Conservation (phyloP, 2,113 vertebrate species). For the Taxidea taxus region DNA sequence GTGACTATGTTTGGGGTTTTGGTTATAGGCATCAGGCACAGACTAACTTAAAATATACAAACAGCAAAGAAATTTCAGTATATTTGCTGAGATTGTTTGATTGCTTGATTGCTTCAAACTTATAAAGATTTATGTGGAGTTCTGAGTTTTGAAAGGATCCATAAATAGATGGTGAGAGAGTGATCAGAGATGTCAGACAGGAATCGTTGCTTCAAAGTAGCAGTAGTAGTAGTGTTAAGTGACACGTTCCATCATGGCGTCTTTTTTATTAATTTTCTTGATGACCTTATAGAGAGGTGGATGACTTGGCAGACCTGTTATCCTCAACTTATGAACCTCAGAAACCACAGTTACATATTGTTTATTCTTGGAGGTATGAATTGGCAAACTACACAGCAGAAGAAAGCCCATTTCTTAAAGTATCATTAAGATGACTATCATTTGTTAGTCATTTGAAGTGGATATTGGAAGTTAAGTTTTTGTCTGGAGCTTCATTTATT, state of each 20-base stretch:
- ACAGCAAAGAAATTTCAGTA: background rate
- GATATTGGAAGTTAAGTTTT: background rate
- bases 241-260: background rate
- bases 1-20: background rate
- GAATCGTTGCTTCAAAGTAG: background rate
- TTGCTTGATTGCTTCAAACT: background rate
- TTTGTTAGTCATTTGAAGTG: background rate
- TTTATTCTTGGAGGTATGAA: background rate
- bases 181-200: background rate
- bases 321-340: background rate
- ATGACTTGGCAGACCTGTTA: background rate
- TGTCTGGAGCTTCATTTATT: background rate
- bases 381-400: background rate
- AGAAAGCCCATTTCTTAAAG: background rate
- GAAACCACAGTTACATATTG: background rate
- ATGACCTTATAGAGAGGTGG: background rate
- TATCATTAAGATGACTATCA: background rate
- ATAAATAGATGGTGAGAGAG: background rate
- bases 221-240: background rate
- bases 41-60: constrained; percentile 1
- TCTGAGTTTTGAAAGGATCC: background rate
- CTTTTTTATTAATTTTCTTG: constrained; percentile 13
- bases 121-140: background rate
- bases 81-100: background rate
- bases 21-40: background rate